These are phyloP conservation scores for Caenorhabditis wallacei DNA, from an alignment of 2,888 invertebrate genomes.

Conservation along the genomic window DNA sequence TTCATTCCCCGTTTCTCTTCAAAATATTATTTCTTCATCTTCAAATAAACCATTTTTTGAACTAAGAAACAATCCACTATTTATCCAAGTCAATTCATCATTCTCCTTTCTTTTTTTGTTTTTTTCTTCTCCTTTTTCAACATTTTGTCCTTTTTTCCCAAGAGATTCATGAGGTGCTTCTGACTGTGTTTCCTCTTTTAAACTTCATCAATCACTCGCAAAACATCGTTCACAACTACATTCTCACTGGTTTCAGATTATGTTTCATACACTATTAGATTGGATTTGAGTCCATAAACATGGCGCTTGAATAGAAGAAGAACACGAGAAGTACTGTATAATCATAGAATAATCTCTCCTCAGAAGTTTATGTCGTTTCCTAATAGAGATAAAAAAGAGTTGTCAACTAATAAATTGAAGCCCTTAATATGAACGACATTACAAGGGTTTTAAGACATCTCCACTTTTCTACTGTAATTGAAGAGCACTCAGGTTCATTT, in stretches of 20 bases:
- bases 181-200: slow-evolving; percentile 4
- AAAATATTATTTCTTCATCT: background rate
- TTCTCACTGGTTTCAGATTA: background rate
- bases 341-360: too few species aligned
- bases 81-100: slow-evolving; percentile 45
- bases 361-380: too few species aligned
- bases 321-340: too few species aligned
- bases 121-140: slow-evolving; percentile 7
- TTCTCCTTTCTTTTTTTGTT: slow-evolving; percentile 11
- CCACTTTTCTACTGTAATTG: too few species aligned
- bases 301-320: too few species aligned
- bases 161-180: slow-evolving; percentile 27
- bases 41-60: background rate
- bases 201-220: slow-evolving; percentile 35
- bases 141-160: slow-evolving; percentile 35
- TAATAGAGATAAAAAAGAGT: too few species aligned
- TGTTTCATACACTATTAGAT: background rate
- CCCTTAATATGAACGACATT: too few species aligned
- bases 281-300: too few species aligned
- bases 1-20: background rate
- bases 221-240: slow-evolving; percentile 2
- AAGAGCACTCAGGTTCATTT: too few species aligned
- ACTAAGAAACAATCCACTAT: slow-evolving; percentile 23
- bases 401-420: too few species aligned
- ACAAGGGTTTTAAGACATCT: too few species aligned